A percentile compares a stretch with the other conserved stretches of the same genome.
Evolutionary conservation across 2,888 invertebrate species (phyloP).

Genomic region (Chaetogeoica ovagalla): DNA sequence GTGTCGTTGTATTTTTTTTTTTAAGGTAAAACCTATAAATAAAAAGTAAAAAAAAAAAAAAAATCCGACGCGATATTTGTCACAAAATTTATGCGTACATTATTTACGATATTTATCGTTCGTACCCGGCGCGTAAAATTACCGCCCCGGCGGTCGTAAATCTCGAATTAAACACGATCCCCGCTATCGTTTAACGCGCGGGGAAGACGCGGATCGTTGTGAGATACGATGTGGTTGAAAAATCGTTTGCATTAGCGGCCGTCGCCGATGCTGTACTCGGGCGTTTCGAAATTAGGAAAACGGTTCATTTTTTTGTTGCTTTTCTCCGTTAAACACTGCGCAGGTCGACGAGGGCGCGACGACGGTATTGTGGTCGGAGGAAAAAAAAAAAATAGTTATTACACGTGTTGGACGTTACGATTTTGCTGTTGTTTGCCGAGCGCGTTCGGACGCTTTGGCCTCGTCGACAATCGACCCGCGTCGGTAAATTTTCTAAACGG

Average conservation of each 20-base stretch:
- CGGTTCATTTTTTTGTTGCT: not conserved
- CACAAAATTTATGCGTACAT: no score
- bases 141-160: slow-evolving; percentile 39
- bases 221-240: not conserved
- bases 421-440: no score
- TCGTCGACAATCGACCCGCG: no score
- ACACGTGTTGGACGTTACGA: no score
- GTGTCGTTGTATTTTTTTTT: slow-evolving; percentile 18
- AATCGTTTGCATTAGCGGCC: not conserved
- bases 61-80: slow-evolving; percentile 35
- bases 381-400: no score
- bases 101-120: slow-evolving; percentile 39
- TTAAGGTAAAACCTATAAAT: slow-evolving; percentile 43
- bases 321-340: no score
- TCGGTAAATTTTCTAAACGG: no score
- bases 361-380: no score
- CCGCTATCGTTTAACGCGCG: slow-evolving; percentile 33
- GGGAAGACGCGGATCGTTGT: slow-evolving; percentile 5
- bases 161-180: slow-evolving; percentile 21
- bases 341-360: no score
- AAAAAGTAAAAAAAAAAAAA: not conserved
- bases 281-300: not conserved
- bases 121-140: slow-evolving; percentile 36
- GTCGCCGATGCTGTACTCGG: no score
- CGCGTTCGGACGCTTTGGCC: no score